A percentile compares a stretch with the other conserved stretches of the same genome.
These are phyloP conservation scores for Lampris megalopsis DNA, from an alignment of 2,113 vertebrate genomes.

Conservation along the genomic window DNA sequence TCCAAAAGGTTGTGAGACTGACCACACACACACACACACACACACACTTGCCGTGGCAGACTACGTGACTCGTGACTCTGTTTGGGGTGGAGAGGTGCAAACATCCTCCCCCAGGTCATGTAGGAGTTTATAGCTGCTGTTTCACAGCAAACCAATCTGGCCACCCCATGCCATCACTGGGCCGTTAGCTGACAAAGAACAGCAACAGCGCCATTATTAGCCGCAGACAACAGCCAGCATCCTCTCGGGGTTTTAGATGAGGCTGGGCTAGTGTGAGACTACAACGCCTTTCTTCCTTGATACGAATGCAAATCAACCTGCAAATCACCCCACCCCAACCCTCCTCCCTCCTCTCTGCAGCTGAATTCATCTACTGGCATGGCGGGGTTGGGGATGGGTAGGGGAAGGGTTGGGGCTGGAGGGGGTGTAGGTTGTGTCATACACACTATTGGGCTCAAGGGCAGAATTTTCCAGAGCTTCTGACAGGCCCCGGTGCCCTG, in stretches of 20 bases:
- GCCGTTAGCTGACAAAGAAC: conserved; percentile 48
- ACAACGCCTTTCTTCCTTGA: neutral
- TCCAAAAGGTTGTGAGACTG: no score
- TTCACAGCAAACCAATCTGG: conserved; percentile 44
- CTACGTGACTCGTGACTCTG: no score
- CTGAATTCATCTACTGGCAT: neutral
- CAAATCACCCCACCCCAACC: neutral
- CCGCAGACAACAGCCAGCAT: conserved; percentile 29
- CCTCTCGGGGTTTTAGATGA: conserved; percentile 15
- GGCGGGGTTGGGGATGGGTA: neutral
- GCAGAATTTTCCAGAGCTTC: conserved; percentile 10
- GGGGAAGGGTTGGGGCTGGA: neutral
- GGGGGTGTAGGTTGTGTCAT: conserved; percentile 8
- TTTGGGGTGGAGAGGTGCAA: neutral
- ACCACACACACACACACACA: no score
- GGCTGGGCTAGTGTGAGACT: conserved; percentile 15
- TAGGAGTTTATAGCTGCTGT: conserved; percentile 53
- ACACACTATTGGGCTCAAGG: conserved; percentile 19
- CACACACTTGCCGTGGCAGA: no score
- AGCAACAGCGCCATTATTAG: conserved; percentile 36
- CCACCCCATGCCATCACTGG: conserved; percentile 41
- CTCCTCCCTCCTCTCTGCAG: neutral
- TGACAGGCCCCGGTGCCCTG: conserved; percentile 27
- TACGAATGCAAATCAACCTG: conserved; percentile 36
- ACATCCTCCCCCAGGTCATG: conserved; percentile 18